Percentiles rank a stretch among this genome's conserved stretches.
These are phyloP conservation scores for Candidula unifasciata DNA, from an alignment of 2,888 invertebrate species.

Conservation along the genomic window DNA sequence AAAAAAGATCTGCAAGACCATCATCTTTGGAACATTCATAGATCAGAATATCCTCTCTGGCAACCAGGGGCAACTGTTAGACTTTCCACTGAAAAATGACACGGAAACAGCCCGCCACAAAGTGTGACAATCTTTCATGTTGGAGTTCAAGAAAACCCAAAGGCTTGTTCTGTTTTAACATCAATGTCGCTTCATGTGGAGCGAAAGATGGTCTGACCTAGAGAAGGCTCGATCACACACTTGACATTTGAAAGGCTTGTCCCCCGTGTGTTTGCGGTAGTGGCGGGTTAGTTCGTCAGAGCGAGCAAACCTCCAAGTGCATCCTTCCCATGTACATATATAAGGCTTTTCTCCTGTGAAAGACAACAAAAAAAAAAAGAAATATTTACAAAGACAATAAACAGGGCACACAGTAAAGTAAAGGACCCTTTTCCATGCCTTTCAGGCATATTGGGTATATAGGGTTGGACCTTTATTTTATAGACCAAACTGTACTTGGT, in stretches of 20 bases:
- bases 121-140: not conserved
- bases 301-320: conserved; percentile 82
- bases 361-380: not conserved
- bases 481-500: too few relatives aligned
- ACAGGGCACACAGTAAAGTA: too few relatives aligned
- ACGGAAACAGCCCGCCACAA: not conserved
- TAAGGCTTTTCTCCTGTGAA: conserved; percentile 82
- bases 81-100: not conserved
- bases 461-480: too few relatives aligned
- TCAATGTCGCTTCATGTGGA: conserved; percentile 83
- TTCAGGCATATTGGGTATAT: too few relatives aligned
- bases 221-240: conserved; percentile 83
- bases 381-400: too few relatives aligned
- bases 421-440: too few relatives aligned
- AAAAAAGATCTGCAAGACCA: not conserved
- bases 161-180: not conserved
- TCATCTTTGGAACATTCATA: not conserved
- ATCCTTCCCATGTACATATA: conserved; percentile 82
- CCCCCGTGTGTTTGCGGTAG: conserved; percentile 81
- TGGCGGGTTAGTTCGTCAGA: conserved; percentile 82
- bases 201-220: conserved; percentile 83
- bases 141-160: not conserved
- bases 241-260: conserved; percentile 83
- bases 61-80: not conserved
- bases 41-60: too few relatives aligned